Percentiles rank a stretch among this genome's conserved stretches.
phyloP scores from a whole-genome alignment of 2,797 vertebrate species.

The Myotis daubentonii region DNA sequence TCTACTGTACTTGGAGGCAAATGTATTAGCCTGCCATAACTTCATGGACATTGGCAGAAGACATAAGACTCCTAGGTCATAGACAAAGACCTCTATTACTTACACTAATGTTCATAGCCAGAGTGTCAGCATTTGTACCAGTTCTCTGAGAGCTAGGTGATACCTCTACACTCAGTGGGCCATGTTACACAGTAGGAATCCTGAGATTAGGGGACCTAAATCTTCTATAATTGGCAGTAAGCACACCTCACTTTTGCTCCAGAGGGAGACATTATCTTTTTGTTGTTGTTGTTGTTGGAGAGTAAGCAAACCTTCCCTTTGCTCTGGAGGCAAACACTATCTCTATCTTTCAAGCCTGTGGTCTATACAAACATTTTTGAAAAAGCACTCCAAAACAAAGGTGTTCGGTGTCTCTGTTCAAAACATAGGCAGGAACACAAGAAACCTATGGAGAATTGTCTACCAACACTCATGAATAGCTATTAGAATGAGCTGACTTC shows the following conservation, averaged over 20 bases:
- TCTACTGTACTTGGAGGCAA: neutral
- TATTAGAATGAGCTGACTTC: neutral
- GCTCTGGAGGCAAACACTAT: neutral
- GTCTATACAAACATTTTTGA: neutral
- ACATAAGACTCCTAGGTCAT: neutral
- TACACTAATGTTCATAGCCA: neutral
- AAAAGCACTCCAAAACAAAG: neutral
- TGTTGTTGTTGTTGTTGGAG: neutral
- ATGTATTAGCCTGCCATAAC: neutral
- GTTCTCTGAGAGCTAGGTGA: neutral
- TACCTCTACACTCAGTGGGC: neutral
- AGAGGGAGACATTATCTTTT: neutral
- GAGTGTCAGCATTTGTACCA: neutral
- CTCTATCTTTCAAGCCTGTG: neutral
- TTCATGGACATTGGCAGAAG: neutral
- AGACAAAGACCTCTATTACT: neutral
- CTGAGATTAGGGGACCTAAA: neutral
- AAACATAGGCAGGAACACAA: neutral
- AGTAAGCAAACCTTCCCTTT: neutral
- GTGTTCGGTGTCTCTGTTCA: neutral
- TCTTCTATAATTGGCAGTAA: slow-evolving; percentile 17
- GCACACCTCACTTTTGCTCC: neutral
- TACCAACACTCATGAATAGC: neutral
- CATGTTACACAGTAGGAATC: neutral
- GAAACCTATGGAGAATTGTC: neutral